Evolutionary conservation across 2,888 invertebrate genomes (phyloP).

Genomic region (Plagiodera versicolora): DNA sequence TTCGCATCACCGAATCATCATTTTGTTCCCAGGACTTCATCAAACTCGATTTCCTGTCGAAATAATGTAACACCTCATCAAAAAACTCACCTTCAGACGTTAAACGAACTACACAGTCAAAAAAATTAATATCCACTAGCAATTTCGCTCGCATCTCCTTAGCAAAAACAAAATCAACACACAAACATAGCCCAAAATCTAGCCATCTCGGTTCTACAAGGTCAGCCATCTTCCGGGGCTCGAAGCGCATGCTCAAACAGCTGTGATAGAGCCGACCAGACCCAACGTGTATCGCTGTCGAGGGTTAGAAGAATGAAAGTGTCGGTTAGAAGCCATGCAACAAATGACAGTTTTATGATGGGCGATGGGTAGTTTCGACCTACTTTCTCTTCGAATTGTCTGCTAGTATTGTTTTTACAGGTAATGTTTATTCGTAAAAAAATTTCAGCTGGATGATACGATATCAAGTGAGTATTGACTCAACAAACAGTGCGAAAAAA

Average conservation of each 20-base stretch:
- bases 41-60: too few relatives aligned
- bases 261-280: slow-evolving; percentile 35
- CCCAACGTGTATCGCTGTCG: slow-evolving; percentile 32
- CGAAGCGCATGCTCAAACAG: slow-evolving; percentile 39
- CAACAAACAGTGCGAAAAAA: too few relatives aligned
- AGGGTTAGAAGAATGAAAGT: slow-evolving; percentile 27
- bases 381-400: slow-evolving; percentile 6
- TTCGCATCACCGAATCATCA: too few relatives aligned
- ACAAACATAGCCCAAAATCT: slow-evolving; percentile 11
- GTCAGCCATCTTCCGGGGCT: slow-evolving; percentile 38
- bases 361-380: background rate
- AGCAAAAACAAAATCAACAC: background rate
- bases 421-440: too few relatives aligned
- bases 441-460: too few relatives aligned
- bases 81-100: too few relatives aligned
- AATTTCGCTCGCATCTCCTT: too few relatives aligned
- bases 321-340: slow-evolving; percentile 3
- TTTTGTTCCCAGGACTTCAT: too few relatives aligned
- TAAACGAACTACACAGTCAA: too few relatives aligned
- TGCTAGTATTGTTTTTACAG: background rate
- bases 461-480: too few relatives aligned
- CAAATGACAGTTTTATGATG: slow-evolving; percentile 8
- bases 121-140: too few relatives aligned
- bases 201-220: slow-evolving; percentile 18
- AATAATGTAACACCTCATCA: too few relatives aligned